Evolutionary conservation across 2,113 vertebrate species (phyloP).

Genomic region (Limanda limanda): DNA sequence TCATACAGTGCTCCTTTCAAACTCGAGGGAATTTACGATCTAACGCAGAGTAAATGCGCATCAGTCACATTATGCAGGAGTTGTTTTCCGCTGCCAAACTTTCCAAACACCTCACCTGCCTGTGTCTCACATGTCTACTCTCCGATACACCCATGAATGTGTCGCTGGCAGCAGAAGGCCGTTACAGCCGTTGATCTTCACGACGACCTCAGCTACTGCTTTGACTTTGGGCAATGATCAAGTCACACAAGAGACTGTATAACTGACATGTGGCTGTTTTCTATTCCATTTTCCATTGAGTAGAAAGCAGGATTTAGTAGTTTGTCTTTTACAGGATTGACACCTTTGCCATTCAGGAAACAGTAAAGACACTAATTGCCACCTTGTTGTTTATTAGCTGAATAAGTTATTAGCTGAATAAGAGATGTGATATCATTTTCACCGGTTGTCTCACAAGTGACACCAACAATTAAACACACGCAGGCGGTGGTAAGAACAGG

Average conservation of each 20-base stretch:
- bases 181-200: constrained; percentile 11
- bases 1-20: constrained; percentile 31
- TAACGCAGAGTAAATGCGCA: constrained; percentile 31
- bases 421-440: neutral
- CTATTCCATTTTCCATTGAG: neutral
- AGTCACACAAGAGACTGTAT: neutral
- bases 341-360: neutral
- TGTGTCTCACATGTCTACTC: constrained; percentile 26
- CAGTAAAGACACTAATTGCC: too few species aligned
- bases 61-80: constrained; percentile 35
- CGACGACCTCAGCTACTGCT: constrained; percentile 14
- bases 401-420: too few species aligned
- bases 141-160: constrained; percentile 19
- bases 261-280: neutral
- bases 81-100: constrained; percentile 35
- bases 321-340: neutral
- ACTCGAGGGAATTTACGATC: constrained; percentile 45
- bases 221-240: constrained; percentile 22
- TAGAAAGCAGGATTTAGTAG: neutral
- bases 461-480: neutral
- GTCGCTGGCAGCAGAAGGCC: constrained; percentile 10
- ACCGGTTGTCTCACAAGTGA: neutral
- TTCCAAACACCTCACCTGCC: constrained; percentile 45
- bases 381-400: too few species aligned
- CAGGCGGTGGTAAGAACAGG: too few species aligned